These are phyloP conservation scores for Gambusia affinis DNA, from an alignment of 2,113 vertebrate genomes.

Conservation along the genomic window DNA sequence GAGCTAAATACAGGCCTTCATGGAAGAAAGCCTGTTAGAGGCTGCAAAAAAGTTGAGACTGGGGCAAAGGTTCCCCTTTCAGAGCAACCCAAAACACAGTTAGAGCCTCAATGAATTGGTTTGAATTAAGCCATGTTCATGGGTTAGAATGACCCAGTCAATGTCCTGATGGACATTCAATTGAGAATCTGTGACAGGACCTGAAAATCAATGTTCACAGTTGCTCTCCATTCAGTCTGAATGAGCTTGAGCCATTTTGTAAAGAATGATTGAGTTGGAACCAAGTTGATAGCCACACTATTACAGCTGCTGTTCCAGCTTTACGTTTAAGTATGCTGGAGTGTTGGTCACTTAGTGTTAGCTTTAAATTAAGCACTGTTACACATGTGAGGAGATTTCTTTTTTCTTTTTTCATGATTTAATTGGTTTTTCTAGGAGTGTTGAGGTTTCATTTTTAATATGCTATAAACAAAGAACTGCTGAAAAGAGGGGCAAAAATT, in stretches of 20 bases:
- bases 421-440: not conserved
- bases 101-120: too few relatives aligned
- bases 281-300: not conserved
- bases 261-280: not conserved
- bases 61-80: too few relatives aligned
- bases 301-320: not conserved
- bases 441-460: conserved; percentile 47
- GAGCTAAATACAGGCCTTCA: not conserved
- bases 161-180: not conserved
- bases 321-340: not conserved
- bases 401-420: not conserved
- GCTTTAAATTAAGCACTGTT: conserved; percentile 1
- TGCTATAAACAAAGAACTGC: conserved; percentile 25
- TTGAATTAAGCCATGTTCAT: not conserved
- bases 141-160: not conserved
- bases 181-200: not conserved
- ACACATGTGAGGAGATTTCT: conserved; percentile 1
- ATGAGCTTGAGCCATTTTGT: not conserved
- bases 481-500: conserved; percentile 45
- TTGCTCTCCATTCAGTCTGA: not conserved
- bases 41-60: too few relatives aligned
- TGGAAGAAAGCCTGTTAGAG: not conserved
- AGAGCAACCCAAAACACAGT: too few relatives aligned
- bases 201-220: too few relatives aligned
- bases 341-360: conserved; percentile 2